Percentiles rank a stretch among this genome's conserved stretches.
These are phyloP conservation scores for Loripinus fragilis DNA, from an alignment of 2,888 invertebrate species.

Conservation along the genomic window DNA sequence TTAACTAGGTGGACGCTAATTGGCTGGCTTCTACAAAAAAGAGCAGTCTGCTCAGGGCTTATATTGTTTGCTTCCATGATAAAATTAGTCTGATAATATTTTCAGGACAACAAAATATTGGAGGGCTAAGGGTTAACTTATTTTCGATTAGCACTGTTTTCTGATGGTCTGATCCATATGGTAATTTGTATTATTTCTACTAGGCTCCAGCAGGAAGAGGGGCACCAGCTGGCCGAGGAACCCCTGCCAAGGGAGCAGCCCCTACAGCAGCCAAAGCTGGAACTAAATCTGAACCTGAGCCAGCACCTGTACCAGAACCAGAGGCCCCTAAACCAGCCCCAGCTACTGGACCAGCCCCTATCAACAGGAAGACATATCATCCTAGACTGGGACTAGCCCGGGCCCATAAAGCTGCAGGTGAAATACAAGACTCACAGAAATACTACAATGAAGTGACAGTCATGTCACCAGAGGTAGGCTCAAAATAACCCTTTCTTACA, in stretches of 20 bases:
- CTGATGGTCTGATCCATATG: no score
- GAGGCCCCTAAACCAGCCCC: slow-evolving; percentile 40
- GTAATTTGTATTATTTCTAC: no score
- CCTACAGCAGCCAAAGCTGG: slow-evolving; percentile 40
- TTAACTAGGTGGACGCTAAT: no score
- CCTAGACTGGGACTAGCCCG: slow-evolving; percentile 80
- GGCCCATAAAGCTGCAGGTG: slow-evolving; percentile 70
- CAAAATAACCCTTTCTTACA: no score
- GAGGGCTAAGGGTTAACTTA: no score
- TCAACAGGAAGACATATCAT: slow-evolving; percentile 78
- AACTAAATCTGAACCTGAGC: slow-evolving; percentile 42
- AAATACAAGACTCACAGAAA: slow-evolving; percentile 76
- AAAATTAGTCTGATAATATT: no score
- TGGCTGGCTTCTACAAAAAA: no score
- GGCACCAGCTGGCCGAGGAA: slow-evolving; percentile 33
- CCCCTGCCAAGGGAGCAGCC: slow-evolving; percentile 37
- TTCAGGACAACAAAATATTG: no score
- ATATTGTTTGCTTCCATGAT: no score
- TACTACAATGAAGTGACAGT: slow-evolving; percentile 79
- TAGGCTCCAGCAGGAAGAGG: slow-evolving; percentile 60
- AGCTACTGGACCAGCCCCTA: slow-evolving; percentile 61
- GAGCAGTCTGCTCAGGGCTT: no score
- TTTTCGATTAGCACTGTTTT: no score
- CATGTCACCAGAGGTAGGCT: slow-evolving; percentile 82
- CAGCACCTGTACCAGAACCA: slow-evolving; percentile 20